Conservation (phyloP, 2,888 invertebrate species). For the Chaetoderma sp. region DNA sequence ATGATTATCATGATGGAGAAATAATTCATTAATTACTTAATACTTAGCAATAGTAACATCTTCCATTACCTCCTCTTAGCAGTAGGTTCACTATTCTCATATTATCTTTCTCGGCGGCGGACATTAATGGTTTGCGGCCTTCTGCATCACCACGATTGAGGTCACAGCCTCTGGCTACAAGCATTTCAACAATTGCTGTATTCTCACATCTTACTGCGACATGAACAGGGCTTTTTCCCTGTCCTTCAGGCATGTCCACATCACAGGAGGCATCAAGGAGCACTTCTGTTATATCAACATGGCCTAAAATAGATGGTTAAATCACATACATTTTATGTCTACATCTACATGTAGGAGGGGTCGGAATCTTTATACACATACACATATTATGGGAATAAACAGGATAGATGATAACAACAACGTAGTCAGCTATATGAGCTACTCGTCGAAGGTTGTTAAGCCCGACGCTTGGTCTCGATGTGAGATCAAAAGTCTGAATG, state of each 20-base stretch:
- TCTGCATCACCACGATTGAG: constrained; percentile 49
- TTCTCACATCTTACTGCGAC: constrained; percentile 44
- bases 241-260: constrained; percentile 44
- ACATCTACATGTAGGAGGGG: too few relatives aligned
- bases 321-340: background rate
- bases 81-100: constrained; percentile 47
- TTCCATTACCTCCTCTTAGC: constrained; percentile 45
- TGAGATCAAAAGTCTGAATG: too few relatives aligned
- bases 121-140: constrained; percentile 49
- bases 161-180: constrained; percentile 49
- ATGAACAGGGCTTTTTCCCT: constrained; percentile 54
- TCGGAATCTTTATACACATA: too few relatives aligned
- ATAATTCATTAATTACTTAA: background rate
- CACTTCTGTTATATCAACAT: constrained; percentile 40
- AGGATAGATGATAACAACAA: too few relatives aligned
- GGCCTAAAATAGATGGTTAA: too few relatives aligned
- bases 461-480: too few relatives aligned
- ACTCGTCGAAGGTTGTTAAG: too few relatives aligned
- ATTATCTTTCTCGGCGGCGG: constrained; percentile 51
- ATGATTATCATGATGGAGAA: background rate
- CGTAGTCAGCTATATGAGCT: too few relatives aligned
- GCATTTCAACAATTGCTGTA: constrained; percentile 42
- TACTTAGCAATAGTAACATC: background rate
- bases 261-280: constrained; percentile 47
- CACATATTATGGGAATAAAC: too few relatives aligned